Evolutionary conservation across 2,888 invertebrate genomes (phyloP).

Genomic region (Diplazon laetatorius): DNA sequence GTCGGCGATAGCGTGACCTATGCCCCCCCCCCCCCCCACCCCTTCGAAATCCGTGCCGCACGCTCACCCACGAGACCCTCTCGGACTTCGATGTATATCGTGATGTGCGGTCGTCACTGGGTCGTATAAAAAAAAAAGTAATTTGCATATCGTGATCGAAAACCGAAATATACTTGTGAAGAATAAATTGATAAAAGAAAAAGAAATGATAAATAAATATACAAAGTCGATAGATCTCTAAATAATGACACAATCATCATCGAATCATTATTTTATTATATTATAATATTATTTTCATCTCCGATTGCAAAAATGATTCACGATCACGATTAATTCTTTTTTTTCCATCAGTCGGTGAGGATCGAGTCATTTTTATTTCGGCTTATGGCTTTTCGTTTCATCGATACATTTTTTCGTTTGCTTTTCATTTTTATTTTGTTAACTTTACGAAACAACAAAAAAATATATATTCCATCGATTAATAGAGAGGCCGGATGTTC

Average conservation of each 20-base stretch:
- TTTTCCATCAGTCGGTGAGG: no score
- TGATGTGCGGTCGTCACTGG: slow-evolving; percentile 15
- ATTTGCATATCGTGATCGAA: slow-evolving; percentile 23
- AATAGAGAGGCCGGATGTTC: background rate
- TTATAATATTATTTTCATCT: no score
- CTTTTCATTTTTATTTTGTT: no score
- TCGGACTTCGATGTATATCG: slow-evolving; percentile 34
- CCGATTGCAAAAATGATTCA: no score
- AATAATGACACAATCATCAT: no score
- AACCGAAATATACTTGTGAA: slow-evolving; percentile 18
- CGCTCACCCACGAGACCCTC: slow-evolving; percentile 23
- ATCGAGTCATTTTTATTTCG: no score
- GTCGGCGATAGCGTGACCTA: slow-evolving; percentile 20
- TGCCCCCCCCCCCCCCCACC: background rate
- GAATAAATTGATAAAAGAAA: slow-evolving; percentile 3
- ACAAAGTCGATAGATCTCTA: no score
- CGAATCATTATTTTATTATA: no score
- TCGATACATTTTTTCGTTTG: no score
- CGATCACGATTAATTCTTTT: no score
- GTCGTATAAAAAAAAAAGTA: slow-evolving; percentile 30
- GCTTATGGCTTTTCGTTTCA: no score
- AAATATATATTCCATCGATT: background rate
- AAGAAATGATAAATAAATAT: background rate
- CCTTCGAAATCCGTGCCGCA: slow-evolving; percentile 30
- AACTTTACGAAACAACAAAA: no score